These are phyloP conservation scores for Gobius niger DNA, from an alignment of 2,113 vertebrate genomes.

Conservation along the genomic window DNA sequence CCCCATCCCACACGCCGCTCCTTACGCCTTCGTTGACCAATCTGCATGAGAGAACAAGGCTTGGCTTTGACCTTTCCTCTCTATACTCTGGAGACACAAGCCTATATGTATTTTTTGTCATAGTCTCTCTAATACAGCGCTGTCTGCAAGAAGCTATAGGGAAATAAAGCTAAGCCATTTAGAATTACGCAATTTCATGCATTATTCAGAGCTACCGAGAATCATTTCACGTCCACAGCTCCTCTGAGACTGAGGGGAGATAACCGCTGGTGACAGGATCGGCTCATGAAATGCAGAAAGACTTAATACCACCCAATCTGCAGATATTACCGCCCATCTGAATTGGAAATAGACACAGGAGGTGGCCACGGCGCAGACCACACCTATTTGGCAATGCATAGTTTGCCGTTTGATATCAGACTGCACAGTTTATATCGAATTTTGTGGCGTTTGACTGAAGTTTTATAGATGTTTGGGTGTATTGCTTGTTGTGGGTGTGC, in stretches of 20 bases:
- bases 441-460: constrained; percentile 30
- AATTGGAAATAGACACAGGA: constrained; percentile 53
- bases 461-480: constrained; percentile 16
- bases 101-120: constrained; percentile 33
- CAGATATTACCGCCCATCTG: constrained; percentile 61
- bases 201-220: constrained; percentile 71
- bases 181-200: constrained; percentile 77
- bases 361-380: constrained; percentile 16
- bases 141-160: constrained; percentile 35
- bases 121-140: constrained; percentile 46
- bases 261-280: constrained; percentile 69
- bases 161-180: constrained; percentile 71
- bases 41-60: constrained; percentile 41
- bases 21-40: constrained; percentile 44
- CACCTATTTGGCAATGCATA: constrained; percentile 24
- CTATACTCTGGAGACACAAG: constrained; percentile 57
- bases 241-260: constrained; percentile 66
- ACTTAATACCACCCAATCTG: constrained; percentile 68
- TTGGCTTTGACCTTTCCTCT: constrained; percentile 64
- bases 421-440: constrained; percentile 28
- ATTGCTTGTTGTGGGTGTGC: background rate
- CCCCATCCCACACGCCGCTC: constrained; percentile 37
- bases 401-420: constrained; percentile 38
- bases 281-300: constrained; percentile 74
- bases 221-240: constrained; percentile 68